Evolutionary conservation across 1,140 invertebrate genomes (phyloP).

Genomic region (Aphaenogaster floridana): DNA sequence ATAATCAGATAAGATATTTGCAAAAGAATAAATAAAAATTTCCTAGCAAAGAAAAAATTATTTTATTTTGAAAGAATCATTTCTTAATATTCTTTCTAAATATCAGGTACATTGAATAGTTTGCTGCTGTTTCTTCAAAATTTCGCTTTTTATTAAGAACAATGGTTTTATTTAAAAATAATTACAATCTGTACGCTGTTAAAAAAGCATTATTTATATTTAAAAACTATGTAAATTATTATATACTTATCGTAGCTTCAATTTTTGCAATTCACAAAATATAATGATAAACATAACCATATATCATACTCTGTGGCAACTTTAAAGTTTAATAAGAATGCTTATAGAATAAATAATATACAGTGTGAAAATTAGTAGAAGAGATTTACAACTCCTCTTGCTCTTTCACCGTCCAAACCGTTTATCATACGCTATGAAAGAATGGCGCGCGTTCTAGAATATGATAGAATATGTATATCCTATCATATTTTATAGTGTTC

Average conservation of each 20-base stretch:
- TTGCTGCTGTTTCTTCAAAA: neutral
- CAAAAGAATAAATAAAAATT: neutral
- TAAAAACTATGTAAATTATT: neutral
- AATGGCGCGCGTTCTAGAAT: neutral
- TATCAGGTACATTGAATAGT: neutral
- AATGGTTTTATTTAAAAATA: neutral
- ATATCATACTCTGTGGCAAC: neutral
- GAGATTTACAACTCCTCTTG: neutral
- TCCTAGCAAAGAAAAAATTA: neutral
- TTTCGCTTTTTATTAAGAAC: neutral
- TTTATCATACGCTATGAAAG: neutral
- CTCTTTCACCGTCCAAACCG: neutral
- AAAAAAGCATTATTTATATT: neutral
- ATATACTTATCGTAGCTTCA: neutral
- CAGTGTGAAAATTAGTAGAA: neutral
- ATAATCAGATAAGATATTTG: neutral
- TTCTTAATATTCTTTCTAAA: neutral
- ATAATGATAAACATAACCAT: neutral
- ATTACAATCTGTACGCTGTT: neutral
- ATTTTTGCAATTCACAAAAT: conserved; percentile 8
- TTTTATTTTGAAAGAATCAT: neutral
- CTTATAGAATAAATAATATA: neutral
- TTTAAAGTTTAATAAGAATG: conserved; percentile 12
- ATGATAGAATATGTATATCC: neutral
- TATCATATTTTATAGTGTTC: neutral